These are phyloP conservation scores for Prochilodus magdalenae DNA, from an alignment of 2,113 vertebrate species.

Conservation along the genomic window DNA sequence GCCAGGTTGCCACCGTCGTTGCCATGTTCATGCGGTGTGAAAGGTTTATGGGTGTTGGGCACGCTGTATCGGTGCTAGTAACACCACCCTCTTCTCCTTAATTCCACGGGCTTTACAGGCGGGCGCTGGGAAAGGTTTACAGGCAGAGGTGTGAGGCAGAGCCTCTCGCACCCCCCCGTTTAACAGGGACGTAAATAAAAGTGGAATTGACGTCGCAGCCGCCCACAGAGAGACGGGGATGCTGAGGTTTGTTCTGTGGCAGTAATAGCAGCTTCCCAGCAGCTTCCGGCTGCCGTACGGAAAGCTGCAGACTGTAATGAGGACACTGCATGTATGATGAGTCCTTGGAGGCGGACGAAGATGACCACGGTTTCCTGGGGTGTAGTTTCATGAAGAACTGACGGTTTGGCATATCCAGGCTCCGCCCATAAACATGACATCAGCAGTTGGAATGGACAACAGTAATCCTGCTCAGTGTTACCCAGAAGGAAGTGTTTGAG, in stretches of 20 bases:
- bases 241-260: not conserved
- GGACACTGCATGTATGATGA: not conserved
- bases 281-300: not conserved
- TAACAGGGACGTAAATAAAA: constrained; percentile 23
- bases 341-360: no score
- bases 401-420: no score
- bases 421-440: no score
- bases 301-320: not conserved
- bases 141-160: not conserved
- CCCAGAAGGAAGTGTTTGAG: no score
- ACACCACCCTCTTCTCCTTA: not conserved
- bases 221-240: constrained; percentile 28
- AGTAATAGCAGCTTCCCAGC: constrained; percentile 1
- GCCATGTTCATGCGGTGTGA: constrained; percentile 47
- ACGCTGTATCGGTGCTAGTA: not conserved
- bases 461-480: no score
- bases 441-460: no score
- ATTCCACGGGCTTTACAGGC: not conserved
- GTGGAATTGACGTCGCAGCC: not conserved
- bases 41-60: constrained; percentile 49
- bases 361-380: no score
- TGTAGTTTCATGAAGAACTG: no score
- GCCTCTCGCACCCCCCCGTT: not conserved
- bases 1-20: constrained; percentile 73
- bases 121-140: no score